A percentile compares a stretch with the other conserved stretches of the same genome.
phyloP scores from a whole-genome alignment of 2,797 vertebrate species.

The Tinamus major region DNA sequence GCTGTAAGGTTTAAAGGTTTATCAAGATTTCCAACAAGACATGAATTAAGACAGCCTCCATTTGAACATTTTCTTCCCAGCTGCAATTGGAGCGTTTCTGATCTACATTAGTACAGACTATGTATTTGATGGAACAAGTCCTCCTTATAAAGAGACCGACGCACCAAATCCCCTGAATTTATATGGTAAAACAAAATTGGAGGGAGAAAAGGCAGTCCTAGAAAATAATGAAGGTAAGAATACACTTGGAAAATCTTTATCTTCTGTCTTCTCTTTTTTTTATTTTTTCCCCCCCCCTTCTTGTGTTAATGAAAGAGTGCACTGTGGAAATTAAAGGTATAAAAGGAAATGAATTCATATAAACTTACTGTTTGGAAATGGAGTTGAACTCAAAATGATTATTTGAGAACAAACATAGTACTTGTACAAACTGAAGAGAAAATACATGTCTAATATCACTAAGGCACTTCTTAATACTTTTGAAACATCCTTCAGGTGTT shows the following conservation, averaged over 20 bases:
- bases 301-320: background rate
- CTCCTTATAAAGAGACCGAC: conserved; percentile 93
- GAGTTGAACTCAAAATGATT: background rate
- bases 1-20: background rate
- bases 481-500: background rate
- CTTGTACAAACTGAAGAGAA: background rate
- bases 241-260: background rate
- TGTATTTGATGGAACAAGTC: conserved; percentile 93
- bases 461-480: background rate
- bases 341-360: background rate
- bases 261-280: no score
- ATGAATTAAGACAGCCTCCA: background rate
- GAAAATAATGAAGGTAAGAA: conserved; percentile 89
- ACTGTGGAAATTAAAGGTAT: background rate
- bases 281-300: background rate
- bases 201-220: conserved; percentile 90
- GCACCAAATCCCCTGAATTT: conserved; percentile 90
- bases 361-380: background rate
- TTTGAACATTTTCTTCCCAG: conserved; percentile 63
- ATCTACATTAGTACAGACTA: conserved; percentile 97
- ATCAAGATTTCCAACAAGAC: background rate
- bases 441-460: background rate
- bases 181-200: conserved; percentile 94
- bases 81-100: conserved; percentile 85
- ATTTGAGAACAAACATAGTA: background rate